A percentile compares a stretch with the other conserved stretches of the same genome.
Evolutionary conservation across 2,797 vertebrate species (phyloP).

Genomic region (Myripristis murdjan): DNA sequence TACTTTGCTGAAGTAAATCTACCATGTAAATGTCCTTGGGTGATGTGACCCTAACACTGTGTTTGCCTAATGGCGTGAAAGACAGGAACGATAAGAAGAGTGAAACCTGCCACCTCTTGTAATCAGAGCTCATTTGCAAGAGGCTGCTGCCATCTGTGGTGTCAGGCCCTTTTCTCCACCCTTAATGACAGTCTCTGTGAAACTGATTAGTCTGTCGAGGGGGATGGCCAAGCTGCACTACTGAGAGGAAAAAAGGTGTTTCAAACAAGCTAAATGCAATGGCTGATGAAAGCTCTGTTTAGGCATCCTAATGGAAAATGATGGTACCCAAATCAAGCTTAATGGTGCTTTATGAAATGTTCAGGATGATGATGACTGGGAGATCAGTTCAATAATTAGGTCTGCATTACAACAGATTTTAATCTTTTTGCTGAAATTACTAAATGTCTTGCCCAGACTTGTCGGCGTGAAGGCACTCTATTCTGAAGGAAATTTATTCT

Average conservation of each 20-base stretch:
- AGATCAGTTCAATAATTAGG: constrained; percentile 36
- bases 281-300: constrained; percentile 48
- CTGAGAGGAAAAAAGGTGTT: constrained; percentile 58
- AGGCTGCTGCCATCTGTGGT: constrained; percentile 80
- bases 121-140: constrained; percentile 82
- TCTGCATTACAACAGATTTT: constrained; percentile 19
- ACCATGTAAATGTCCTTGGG: constrained; percentile 72
- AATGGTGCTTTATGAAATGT: constrained; percentile 41
- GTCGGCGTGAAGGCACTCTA: constrained; percentile 7
- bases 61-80: constrained; percentile 76
- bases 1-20: constrained; percentile 66
- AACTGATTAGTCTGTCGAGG: constrained; percentile 67
- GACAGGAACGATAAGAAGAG: constrained; percentile 65
- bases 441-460: constrained; percentile 6
- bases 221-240: constrained; percentile 22
- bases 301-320: constrained; percentile 53
- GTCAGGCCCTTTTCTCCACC: constrained; percentile 64
- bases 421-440: constrained; percentile 37
- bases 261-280: constrained; percentile 49
- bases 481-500: not conserved
- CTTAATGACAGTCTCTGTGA: constrained; percentile 77
- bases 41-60: constrained; percentile 60
- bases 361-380: constrained; percentile 38
- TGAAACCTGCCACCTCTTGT: constrained; percentile 78
- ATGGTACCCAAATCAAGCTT: constrained; percentile 41